These are phyloP conservation scores for Drosophila kanekoi DNA, from an alignment of 2,888 invertebrate genomes.

Conservation along the genomic window DNA sequence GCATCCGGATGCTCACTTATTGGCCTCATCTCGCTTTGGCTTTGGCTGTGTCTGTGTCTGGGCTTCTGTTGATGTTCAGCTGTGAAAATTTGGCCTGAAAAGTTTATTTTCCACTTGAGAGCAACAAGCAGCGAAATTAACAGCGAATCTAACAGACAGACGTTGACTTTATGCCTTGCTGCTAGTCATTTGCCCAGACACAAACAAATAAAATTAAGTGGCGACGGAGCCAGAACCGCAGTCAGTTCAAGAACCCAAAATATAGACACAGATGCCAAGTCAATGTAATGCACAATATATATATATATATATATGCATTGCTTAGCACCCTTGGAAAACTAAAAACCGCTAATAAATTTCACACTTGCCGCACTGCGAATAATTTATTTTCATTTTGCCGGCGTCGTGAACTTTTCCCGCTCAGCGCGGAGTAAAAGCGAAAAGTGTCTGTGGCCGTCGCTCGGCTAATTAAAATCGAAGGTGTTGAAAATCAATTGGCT, in stretches of 20 bases:
- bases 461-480: slow-evolving; percentile 48
- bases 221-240: slow-evolving; percentile 27
- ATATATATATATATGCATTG: not conserved
- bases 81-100: slow-evolving; percentile 35
- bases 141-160: slow-evolving; percentile 29
- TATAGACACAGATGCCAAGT: slow-evolving; percentile 1
- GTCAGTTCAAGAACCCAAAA: slow-evolving; percentile 1
- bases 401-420: slow-evolving; percentile 18
- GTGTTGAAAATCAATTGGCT: slow-evolving; percentile 49
- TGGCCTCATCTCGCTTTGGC: slow-evolving; percentile 22
- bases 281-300: slow-evolving; percentile 3
- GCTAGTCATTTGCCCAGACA: slow-evolving; percentile 38
- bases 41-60: slow-evolving; percentile 12
- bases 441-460: slow-evolving; percentile 26
- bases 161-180: slow-evolving; percentile 39
- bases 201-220: slow-evolving; percentile 65
- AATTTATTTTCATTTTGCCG: slow-evolving; percentile 53
- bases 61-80: slow-evolving; percentile 21
- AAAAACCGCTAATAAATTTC: slow-evolving; percentile 66
- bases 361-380: slow-evolving; percentile 50
- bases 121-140: slow-evolving; percentile 48
- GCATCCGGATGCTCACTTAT: slow-evolving; percentile 39
- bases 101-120: slow-evolving; percentile 61
- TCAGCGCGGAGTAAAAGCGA: not conserved
- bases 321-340: slow-evolving; percentile 22